Evolutionary conservation across 2,113 vertebrate species (phyloP), one percentile per base, ranked within the genome.

Genomic region (Hypocryptadius cinnamomeus): DNA sequence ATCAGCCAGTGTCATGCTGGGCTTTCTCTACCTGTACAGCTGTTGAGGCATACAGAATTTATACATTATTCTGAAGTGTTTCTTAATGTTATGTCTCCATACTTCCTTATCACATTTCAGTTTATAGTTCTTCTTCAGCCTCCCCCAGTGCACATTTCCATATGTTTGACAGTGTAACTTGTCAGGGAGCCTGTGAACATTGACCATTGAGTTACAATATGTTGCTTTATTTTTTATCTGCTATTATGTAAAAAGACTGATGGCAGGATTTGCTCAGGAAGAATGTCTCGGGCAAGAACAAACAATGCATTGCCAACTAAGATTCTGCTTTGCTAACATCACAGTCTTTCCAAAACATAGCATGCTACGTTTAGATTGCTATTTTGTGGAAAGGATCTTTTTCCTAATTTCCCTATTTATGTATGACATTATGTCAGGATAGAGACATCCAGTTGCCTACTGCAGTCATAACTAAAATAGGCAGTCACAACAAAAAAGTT

Each of bases 11-110:
- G 54, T 87, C 96, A 91, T 79, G 35, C 85, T 95, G 95, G 63
- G 76, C 72, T 96, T 96, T 96, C 76, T 92, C 81, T 93, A 97
- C 94, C 96, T 96, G 89, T 92, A 59, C 65, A 60, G 90, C 73
- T 87, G 70, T 96, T 96, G 94, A 96, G 85, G 96, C 95, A 96
- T 74, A n/a, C 18, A 63, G 76, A 80, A 93, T 68, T 96, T 91
- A 90, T 79, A 28, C 28, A 40, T 71, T 87, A 44, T 82, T 88
- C 64, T 22, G 51, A 84, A 79, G 17, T 74, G 21, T 71, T 68
- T 85, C 78, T 92, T 95, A 79, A 51, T 69, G 6, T 48, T 71
- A 18, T 76, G 12, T 47, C 56, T 79, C 83, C 45, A 37, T 56
- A 44, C n/a, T 70, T 70, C 71, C 89, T 71, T 45, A 61, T 22